Base-by-base conservation (phyloP, 2,113 vertebrate genomes). In the Cnemophilus loriae region DNA sequence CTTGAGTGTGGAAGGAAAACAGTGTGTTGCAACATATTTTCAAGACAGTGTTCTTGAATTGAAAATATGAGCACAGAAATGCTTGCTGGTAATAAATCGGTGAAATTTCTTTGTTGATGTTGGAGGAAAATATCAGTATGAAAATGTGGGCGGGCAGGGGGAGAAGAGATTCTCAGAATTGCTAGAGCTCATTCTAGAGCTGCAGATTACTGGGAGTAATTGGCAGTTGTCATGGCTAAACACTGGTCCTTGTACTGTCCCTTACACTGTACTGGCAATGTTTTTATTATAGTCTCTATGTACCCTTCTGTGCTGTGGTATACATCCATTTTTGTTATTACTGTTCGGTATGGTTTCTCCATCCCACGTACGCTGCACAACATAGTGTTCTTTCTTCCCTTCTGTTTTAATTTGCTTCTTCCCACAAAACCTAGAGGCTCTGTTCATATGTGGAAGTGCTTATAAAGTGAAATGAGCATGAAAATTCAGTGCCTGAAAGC, bases 351-450 rank as follows among this genome's bases (percentile, higher is more conserved):
- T 42, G 57, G 44, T 94, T 96, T 94, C 59, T 91, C 16, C 94
- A 91, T 96, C 93, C 88, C 65, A 84, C 23, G 0, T 91, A 64
- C 3, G 0, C 61, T 75, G 53, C 41, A 42, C 73, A 71, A 55
- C 79, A 23, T 30, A 87, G 64, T 76, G 84, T 83, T 90, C 89
- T 87, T 86, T 95, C 67, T 85, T 95, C 71, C 70, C 60, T 97
- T 95, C 80, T 93, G 70, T 80, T 95, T 89, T 68, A 82, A 84
- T 96, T 79, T 94, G 56, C 83, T 92, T 77, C 60, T 96, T 91
- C 60, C 79, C 47, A 77, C 79, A 93, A 84, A 78, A 84, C 53
- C 26, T 84, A 55, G 70, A 85, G 63, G 75, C 74, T 91, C 56
- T 87, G 5, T 77, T 85, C 32, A 13, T 89, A 23, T 52, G 46